Conservation (phyloP, 2,797 vertebrate genomes). For the Trichosurus vulpecula region DNA sequence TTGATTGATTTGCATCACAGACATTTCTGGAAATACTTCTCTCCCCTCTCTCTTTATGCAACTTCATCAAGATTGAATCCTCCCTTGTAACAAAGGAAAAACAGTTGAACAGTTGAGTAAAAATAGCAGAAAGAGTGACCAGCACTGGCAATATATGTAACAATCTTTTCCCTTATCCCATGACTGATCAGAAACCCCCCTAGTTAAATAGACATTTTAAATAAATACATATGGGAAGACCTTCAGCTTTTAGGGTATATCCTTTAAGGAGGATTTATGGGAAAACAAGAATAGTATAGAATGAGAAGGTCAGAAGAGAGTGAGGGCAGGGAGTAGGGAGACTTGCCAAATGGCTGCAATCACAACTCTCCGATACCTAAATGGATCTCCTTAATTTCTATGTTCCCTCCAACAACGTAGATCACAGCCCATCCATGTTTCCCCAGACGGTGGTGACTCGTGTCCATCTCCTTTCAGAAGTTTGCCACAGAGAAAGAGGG, state of each 20-base stretch:
- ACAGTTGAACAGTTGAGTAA: neutral
- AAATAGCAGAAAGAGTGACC: neutral
- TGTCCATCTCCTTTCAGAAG: neutral
- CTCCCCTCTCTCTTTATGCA: fast-evolving
- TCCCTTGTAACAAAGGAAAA: neutral
- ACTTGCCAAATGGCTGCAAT: neutral
- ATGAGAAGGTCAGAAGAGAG: slow-evolving; percentile 10
- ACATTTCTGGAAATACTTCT: neutral
- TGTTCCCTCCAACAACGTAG: neutral
- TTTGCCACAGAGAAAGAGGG: neutral
- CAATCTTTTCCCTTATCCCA: neutral
- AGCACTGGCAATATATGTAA: neutral
- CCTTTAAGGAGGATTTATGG: neutral
- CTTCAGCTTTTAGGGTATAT: neutral
- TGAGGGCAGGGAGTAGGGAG: neutral
- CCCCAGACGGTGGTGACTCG: neutral
- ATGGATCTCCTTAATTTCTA: neutral
- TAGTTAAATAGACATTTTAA: neutral
- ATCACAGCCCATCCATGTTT: neutral
- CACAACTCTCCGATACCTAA: neutral
- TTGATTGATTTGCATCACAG: neutral
- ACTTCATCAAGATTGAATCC: neutral
- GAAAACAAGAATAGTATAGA: neutral
- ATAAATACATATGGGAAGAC: neutral
- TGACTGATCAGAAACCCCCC: neutral